Conservation (phyloP, 2,113 vertebrate genomes). For the Heterocephalus glaber region DNA sequence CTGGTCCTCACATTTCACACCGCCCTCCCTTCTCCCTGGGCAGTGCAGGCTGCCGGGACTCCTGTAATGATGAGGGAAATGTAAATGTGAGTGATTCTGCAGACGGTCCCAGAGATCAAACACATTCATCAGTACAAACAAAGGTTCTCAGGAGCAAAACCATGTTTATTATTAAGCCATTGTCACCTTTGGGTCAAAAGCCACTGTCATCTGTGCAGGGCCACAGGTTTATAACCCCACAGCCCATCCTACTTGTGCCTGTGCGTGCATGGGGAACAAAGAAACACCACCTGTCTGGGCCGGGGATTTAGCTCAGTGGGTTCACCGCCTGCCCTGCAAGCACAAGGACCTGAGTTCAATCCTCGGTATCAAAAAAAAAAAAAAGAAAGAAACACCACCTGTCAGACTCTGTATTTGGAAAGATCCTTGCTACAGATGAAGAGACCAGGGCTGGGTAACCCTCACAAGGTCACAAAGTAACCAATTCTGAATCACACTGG, state of each 20-base stretch:
- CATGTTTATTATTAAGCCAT: background rate
- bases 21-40: background rate
- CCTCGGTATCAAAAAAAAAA: too few species aligned
- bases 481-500: background rate
- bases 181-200: background rate
- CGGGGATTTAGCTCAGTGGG: too few species aligned
- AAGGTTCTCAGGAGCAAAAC: background rate
- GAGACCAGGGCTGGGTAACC: background rate
- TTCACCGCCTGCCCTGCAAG: too few species aligned
- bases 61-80: fast-evolving
- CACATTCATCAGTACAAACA: background rate
- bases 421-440: background rate
- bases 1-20: fast-evolving
- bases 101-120: background rate
- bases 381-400: background rate
- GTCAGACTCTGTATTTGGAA: background rate
- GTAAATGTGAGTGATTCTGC: background rate
- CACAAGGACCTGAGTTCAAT: too few species aligned
- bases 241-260: background rate
- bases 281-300: fast-evolving
- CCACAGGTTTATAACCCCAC: background rate
- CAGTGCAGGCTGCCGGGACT: background rate
- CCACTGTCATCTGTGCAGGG: fast-evolving
- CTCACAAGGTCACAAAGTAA: background rate
- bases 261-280: background rate